Percentiles rank a stretch among this genome's conserved stretches.
Conservation (phyloP, 2,797 vertebrate genomes). For the Lophotriccus pileatus region DNA sequence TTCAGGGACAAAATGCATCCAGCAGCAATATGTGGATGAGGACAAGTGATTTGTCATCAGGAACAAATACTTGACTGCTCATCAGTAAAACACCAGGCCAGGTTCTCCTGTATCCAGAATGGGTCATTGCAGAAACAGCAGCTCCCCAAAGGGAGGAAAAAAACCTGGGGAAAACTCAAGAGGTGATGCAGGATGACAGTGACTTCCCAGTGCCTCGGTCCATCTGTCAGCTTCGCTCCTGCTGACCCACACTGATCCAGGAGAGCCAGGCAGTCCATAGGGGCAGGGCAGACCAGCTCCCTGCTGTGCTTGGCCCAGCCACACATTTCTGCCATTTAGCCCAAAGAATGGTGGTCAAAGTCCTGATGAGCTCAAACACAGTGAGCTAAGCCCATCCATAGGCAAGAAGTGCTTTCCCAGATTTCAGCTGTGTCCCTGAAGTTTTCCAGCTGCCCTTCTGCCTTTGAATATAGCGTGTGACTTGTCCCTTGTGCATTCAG, state of each 20-base stretch:
- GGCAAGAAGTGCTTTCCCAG: neutral
- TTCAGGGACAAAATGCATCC: neutral
- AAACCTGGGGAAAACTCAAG: neutral
- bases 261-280: neutral
- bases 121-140: neutral
- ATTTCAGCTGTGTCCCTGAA: neutral
- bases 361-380: neutral
- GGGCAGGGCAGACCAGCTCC: neutral
- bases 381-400: accelerated
- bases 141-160: neutral
- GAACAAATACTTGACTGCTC: neutral
- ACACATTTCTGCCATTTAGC: neutral
- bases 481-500: neutral
- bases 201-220: neutral
- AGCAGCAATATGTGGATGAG: neutral
- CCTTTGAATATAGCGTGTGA: neutral
- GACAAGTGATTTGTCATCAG: neutral
- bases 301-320: neutral
- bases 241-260: neutral
- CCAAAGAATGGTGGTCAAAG: neutral
- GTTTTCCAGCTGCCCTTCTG: neutral
- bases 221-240: neutral
- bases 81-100: neutral
- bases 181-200: neutral
- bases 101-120: neutral